Base-by-base conservation (phyloP, 2,113 vertebrate genomes). In the Genyomyrus donnyi region DNA sequence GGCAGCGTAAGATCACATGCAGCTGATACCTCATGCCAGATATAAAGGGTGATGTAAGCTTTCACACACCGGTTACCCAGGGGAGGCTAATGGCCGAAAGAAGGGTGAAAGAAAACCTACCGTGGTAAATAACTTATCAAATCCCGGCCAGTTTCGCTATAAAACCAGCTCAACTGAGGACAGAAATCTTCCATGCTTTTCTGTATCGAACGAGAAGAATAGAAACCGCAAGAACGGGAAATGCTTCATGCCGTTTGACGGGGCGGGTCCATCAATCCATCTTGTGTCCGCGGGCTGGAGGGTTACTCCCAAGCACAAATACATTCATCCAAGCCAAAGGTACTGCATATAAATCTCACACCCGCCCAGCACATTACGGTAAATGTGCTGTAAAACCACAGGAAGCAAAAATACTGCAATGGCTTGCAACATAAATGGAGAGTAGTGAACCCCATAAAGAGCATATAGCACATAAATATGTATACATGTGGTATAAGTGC, bases 351-450 rank as follows among this genome's bases (percentile, higher is more conserved):
- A 66, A 52, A 27, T 53, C 24, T 31, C 9, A 87, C 7, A 15
- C 49, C 85, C 17, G 11, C 50, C 48, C 62, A 88, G 66, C 27
- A 39, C 35, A 50, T 45, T n/a, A 90, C 45, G 17, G 27, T 74
- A 88, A 88, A 42, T 89, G 88, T 84, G 77, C 45, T 53, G 58
- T 31, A 83, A 80, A 80, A 87, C 19, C 87, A 77, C 39, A 46
- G 66, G 39, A 90, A 88, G 66, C 85, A 31, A 88, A n/a, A 58
- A 13, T 90, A 90, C 58, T n/a, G 52, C 87, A 89, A 89, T 85
- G 89, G 77, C 90, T 90, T 90, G 66, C 88, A 89, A 87, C 39
- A 84, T 91, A 88, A 70, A 87, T 70, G 88, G 70, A 53, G 53
- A 89, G 90, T 88, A 91, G 84, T 58, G 15, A 58, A 87, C 87